Evolutionary conservation across 2,797 vertebrate species (phyloP).

Genomic region (Anableps anableps): DNA sequence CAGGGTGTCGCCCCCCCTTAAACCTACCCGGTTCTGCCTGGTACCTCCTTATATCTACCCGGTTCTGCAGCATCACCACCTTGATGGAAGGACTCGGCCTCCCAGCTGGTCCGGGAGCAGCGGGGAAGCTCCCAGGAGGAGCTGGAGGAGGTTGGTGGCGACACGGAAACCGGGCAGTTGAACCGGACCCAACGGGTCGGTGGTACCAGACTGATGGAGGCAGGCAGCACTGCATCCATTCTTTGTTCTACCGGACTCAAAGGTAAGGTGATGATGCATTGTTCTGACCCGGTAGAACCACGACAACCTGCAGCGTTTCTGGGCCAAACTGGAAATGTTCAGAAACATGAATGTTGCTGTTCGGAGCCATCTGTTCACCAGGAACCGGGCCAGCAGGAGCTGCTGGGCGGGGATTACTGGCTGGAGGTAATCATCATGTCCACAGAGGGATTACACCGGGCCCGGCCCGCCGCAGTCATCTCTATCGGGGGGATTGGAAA

Average conservation of each 20-base stretch:
- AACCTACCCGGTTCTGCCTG: too few species aligned
- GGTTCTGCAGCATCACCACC: too few species aligned
- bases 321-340: neutral
- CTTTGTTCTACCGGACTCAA: neutral
- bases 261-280: neutral
- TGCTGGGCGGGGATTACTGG: conserved; percentile 58
- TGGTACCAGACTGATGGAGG: too few species aligned
- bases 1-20: too few species aligned
- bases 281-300: neutral
- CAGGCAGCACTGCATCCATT: too few species aligned
- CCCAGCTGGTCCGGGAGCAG: conserved; percentile 4
- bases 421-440: conserved; percentile 76
- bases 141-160: neutral
- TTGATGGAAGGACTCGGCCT: too few species aligned
- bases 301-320: neutral
- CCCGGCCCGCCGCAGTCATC: conserved; percentile 58
- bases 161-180: neutral
- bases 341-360: neutral
- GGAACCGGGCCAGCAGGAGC: conserved; percentile 31
- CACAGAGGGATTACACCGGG: conserved; percentile 76
- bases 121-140: neutral
- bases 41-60: too few species aligned
- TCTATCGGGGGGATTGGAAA: conserved; percentile 64
- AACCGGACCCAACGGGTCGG: too few species aligned
- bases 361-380: conserved; percentile 44